phyloP scores from a whole-genome alignment of 2,888 invertebrate species.

The Sphaeridia pumilis region DNA sequence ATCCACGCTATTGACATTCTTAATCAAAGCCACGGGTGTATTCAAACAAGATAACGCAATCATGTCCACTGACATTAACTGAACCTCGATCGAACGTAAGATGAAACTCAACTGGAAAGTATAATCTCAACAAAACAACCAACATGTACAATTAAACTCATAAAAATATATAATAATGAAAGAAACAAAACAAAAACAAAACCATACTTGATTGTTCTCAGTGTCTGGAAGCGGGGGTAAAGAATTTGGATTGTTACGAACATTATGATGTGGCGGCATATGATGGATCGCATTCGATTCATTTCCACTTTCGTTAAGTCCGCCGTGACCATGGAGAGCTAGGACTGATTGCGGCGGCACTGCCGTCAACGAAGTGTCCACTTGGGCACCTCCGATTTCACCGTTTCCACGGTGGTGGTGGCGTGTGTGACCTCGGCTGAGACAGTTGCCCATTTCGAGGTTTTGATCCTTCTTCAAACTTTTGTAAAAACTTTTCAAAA shows the following conservation, averaged over 20 bases:
- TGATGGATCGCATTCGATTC: slow-evolving; percentile 21
- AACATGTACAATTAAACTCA: too few species aligned
- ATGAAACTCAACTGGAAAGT: slow-evolving; percentile 1
- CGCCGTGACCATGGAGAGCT: slow-evolving; percentile 19
- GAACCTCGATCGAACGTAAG: too few species aligned
- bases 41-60: too few species aligned
- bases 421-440: slow-evolving; percentile 29
- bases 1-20: too few species aligned
- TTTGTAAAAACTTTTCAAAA: too few species aligned
- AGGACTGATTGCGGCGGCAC: slow-evolving; percentile 22
- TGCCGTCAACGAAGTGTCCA: slow-evolving; percentile 23
- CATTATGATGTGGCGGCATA: slow-evolving; percentile 27
- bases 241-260: slow-evolving; percentile 31
- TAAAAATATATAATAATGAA: slow-evolving; percentile 6
- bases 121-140: slow-evolving; percentile 3
- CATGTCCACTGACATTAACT: too few species aligned
- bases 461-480: too few species aligned
- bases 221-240: slow-evolving; percentile 33
- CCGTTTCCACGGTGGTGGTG: slow-evolving; percentile 22
- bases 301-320: slow-evolving; percentile 23
- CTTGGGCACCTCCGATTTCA: slow-evolving; percentile 20
- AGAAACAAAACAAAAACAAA: slow-evolving; percentile 11
- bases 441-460: slow-evolving; percentile 29
- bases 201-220: slow-evolving; percentile 35
- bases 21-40: too few species aligned